These are phyloP conservation scores for Quiscalus mexicanus DNA, from an alignment of 2,113 vertebrate genomes.

Conservation along the genomic window DNA sequence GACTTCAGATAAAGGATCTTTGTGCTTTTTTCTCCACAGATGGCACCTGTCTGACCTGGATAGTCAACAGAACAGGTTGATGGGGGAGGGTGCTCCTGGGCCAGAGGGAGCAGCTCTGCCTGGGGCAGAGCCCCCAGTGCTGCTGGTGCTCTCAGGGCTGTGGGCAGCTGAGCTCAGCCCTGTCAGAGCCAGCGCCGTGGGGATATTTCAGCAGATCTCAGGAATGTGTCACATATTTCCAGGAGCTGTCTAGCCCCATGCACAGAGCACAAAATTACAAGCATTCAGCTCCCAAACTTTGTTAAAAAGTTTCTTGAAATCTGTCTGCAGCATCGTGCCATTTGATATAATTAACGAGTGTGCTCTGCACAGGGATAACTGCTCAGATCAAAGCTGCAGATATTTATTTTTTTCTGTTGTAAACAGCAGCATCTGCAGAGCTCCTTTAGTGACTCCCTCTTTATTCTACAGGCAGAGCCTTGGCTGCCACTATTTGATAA, in stretches of 20 bases:
- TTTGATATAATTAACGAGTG: neutral
- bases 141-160: neutral
- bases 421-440: neutral
- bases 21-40: neutral
- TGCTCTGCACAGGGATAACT: neutral
- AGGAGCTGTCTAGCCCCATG: neutral
- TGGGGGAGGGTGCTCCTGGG: neutral
- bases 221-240: neutral
- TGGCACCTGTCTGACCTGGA: neutral
- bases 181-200: neutral
- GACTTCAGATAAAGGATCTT: neutral
- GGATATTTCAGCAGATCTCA: neutral
- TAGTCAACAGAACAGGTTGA: fast-evolving
- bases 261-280: neutral
- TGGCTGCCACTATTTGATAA: neutral
- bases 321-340: neutral
- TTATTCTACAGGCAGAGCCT: neutral
- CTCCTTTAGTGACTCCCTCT: neutral
- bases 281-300: neutral
- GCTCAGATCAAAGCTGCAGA: neutral
- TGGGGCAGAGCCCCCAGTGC: neutral
- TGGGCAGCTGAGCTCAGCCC: neutral
- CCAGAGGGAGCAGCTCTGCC: neutral
- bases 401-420: neutral
- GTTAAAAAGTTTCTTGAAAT: neutral